phyloP scores from a whole-genome alignment of 2,113 vertebrate genomes.

The Saiga tatarica region DNA sequence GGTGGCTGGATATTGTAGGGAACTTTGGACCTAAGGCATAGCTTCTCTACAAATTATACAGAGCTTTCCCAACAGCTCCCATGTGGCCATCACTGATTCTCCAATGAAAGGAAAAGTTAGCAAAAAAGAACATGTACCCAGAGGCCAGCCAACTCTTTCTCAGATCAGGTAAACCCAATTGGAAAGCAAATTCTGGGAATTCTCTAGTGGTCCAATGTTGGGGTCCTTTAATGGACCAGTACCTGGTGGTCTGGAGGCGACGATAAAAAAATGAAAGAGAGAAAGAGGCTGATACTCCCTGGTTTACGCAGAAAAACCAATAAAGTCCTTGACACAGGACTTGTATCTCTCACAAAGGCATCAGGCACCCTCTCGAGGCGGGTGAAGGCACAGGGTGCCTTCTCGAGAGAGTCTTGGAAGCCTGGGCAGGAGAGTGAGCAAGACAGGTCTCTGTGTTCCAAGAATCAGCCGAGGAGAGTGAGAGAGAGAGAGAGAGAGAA shows the following conservation, averaged over 20 bases:
- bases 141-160: not conserved
- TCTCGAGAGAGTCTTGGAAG: too few relatives aligned
- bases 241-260: too few relatives aligned
- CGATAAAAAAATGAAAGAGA: too few relatives aligned
- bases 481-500: too few relatives aligned
- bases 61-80: not conserved
- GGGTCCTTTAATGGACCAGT: too few relatives aligned
- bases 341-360: too few relatives aligned
- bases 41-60: not conserved
- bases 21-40: not conserved
- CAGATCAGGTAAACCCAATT: not conserved
- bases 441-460: too few relatives aligned
- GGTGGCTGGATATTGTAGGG: not conserved
- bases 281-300: too few relatives aligned
- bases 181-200: not conserved
- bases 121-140: not conserved
- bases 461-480: too few relatives aligned
- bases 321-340: too few relatives aligned
- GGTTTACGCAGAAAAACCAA: accelerated
- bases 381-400: too few relatives aligned
- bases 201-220: not conserved
- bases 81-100: not conserved
- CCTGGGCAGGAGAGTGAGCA: too few relatives aligned
- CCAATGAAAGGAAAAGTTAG: not conserved
- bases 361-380: accelerated